A percentile compares a stretch with the other conserved stretches of the same genome.
Evolutionary conservation across 2,113 vertebrate genomes (phyloP).

Genomic region (Malurus elegans): DNA sequence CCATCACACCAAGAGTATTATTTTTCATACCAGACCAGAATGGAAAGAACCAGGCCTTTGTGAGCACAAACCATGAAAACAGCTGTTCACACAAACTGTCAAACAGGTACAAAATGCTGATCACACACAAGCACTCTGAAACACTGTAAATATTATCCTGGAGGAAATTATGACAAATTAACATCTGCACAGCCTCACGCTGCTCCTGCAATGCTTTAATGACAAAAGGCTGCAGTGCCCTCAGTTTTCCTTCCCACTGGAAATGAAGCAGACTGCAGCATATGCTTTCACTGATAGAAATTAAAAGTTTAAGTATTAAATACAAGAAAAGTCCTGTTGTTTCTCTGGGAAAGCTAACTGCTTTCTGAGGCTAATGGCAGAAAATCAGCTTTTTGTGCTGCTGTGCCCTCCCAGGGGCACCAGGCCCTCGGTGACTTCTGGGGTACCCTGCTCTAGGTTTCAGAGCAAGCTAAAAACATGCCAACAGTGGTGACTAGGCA

Average conservation of each 20-base stretch:
- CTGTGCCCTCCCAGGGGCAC: background rate
- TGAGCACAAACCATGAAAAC: background rate
- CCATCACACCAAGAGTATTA: background rate
- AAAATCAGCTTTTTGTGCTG: background rate
- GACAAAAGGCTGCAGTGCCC: background rate
- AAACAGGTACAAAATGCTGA: background rate
- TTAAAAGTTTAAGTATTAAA: conserved; percentile 42
- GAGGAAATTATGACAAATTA: background rate
- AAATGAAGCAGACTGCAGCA: background rate
- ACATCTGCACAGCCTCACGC: background rate
- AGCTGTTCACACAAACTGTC: background rate
- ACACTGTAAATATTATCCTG: conserved; percentile 23
- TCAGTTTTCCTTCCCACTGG: background rate
- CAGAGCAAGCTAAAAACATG: background rate
- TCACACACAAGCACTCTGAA: background rate
- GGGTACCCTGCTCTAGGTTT: background rate
- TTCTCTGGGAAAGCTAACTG: background rate
- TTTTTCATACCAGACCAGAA: background rate
- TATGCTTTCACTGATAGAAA: background rate
- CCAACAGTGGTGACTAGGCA: background rate
- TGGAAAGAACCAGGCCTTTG: background rate
- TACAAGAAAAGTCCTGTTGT: background rate
- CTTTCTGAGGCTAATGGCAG: background rate
- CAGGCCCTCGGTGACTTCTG: background rate
- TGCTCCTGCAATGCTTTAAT: background rate